Evolutionary conservation across 1,140 invertebrate species (phyloP).

Genomic region (Araneus ventricosus): DNA sequence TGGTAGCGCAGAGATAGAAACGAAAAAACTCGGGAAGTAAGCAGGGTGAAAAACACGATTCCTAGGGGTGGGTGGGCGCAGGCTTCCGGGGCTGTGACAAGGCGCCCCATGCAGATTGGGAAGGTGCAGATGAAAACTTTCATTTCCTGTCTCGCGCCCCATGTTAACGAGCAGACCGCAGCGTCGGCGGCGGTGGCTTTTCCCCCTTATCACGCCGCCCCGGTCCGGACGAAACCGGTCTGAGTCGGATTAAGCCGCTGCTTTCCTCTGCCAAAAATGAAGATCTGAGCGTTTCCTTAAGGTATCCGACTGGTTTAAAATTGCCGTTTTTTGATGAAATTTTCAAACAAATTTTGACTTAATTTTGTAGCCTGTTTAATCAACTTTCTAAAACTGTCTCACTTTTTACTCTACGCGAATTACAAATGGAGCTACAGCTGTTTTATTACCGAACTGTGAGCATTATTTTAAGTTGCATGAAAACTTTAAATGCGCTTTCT

Average conservation of each 20-base stretch:
- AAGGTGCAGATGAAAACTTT: constrained; percentile 72
- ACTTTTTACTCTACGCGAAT: no score
- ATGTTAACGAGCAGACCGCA: constrained; percentile 74
- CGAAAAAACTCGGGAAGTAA: neutral
- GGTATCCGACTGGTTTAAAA: no score
- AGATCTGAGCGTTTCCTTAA: no score
- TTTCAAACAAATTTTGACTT: no score
- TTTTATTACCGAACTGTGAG: no score
- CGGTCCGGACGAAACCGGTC: neutral
- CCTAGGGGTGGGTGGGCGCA: neutral
- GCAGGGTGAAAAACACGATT: constrained; percentile 51
- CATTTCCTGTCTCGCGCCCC: constrained; percentile 72
- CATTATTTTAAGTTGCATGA: no score
- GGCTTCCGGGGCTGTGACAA: constrained; percentile 54
- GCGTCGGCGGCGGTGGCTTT: constrained; percentile 49
- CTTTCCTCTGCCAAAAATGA: no score
- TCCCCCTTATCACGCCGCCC: constrained; percentile 21
- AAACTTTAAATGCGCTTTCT: no score
- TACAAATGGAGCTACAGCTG: no score
- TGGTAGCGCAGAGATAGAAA: neutral
- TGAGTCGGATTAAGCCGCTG: constrained; percentile 12
- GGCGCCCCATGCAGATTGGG: constrained; percentile 68
- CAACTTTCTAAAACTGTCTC: no score
- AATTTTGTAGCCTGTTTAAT: no score
- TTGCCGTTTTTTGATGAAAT: no score